Base-by-base conservation (phyloP, 2,888 invertebrate genomes). In the Aphodius sticticus region DNA sequence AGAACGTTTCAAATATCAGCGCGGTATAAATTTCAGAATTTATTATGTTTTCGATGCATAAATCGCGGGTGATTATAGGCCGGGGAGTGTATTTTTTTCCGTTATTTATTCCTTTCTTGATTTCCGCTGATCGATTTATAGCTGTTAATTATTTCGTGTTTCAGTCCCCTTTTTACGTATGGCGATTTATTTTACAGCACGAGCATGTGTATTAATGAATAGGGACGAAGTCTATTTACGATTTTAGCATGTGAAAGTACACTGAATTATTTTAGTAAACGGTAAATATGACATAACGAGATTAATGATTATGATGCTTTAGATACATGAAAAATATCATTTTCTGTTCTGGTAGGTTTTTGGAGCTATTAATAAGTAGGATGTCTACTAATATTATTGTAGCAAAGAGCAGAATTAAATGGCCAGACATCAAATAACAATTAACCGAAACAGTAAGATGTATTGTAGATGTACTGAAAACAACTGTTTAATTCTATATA, bases 1-100 rank as follows among this genome's bases (percentile, higher is more conserved):
- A 53, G 53, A 53, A 53, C 53, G 53, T 53, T 53, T 53, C 53
- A 53, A 53, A 53, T 53, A 53, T 53, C 53, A 53, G 53, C 53
- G 53, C 53, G 53, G 53, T 53, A 53, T 53, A 53, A 53, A 53
- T 53, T 53, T 53, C 53, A 53, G 7, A 53, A 53, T 53, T 53
- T 53, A 53, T 53, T 53, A 53, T 53, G 53, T 53, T 53, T 53
- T 53, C 53, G 12, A 53, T 53, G 53, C 53, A 53, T 53, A 53
- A 53, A 53, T 53, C 53, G 53, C 53, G 53, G 53, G 53, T 53
- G 53, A 53, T 53, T 53, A 53, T 12, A 53, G 53, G 53, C 12
- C 53, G 53, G 53, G 53, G 53, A 53, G 53, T 53, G 53, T 53
- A 53, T 53, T 53, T 53, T 26, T 53, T 53, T 53, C 53, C 53